Evolutionary conservation across 1,140 invertebrate species (phyloP).

Genomic region (Drusus annulatus): DNA sequence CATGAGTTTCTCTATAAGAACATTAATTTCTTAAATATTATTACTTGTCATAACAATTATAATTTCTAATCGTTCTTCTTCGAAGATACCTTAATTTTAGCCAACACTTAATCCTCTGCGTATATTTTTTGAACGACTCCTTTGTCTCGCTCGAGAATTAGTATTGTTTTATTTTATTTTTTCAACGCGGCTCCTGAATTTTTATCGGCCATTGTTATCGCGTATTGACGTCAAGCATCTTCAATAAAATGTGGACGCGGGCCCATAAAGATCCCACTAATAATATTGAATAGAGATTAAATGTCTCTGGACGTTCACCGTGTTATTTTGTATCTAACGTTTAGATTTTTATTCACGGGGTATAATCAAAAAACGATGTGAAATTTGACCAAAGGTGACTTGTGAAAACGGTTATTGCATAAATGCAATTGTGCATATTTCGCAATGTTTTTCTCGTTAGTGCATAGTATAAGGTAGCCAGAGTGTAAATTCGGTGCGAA

Average conservation of each 20-base stretch:
- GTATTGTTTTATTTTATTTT: slow-evolving; percentile 12
- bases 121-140: slow-evolving; percentile 12
- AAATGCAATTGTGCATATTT: too few relatives aligned
- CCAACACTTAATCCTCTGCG: neutral
- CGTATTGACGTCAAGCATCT: slow-evolving; percentile 27
- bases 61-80: slow-evolving; percentile 2
- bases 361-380: too few relatives aligned
- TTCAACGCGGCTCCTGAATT: slow-evolving; percentile 11
- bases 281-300: neutral
- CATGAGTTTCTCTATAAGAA: slow-evolving; percentile 5
- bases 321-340: neutral
- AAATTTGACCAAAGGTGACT: too few relatives aligned
- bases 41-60: slow-evolving; percentile 28
- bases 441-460: too few relatives aligned
- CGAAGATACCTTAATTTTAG: slow-evolving; percentile 10
- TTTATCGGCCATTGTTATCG: slow-evolving; percentile 18
- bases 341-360: too few relatives aligned
- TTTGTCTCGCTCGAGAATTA: slow-evolving; percentile 13
- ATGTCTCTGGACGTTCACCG: neutral
- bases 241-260: neutral
- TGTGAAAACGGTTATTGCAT: too few relatives aligned
- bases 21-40: neutral
- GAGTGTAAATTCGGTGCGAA: too few relatives aligned
- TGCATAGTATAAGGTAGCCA: too few relatives aligned
- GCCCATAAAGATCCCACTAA: neutral